Conservation (phyloP, 1,140 invertebrate genomes). For the Lepidotrigona ventralis region DNA sequence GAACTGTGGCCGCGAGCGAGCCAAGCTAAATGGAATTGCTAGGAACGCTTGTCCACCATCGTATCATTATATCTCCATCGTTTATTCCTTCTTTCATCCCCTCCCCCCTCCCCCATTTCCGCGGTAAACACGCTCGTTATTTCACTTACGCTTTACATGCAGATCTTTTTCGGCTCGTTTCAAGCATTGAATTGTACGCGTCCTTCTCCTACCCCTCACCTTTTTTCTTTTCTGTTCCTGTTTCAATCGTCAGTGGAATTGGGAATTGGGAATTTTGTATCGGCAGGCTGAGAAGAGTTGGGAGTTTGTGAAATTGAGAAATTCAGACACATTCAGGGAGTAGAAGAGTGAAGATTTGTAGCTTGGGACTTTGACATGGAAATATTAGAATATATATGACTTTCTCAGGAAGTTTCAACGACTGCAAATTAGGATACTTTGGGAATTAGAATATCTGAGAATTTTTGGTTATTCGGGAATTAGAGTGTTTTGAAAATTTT, state of each 20-base stretch:
- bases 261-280: background rate
- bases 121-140: background rate
- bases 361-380: too few relatives aligned
- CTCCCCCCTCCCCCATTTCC: too few relatives aligned
- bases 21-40: conserved; percentile 39
- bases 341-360: background rate
- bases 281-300: background rate
- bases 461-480: too few relatives aligned
- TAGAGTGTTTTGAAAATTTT: background rate
- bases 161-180: background rate
- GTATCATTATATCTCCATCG: conserved; percentile 35
- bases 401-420: too few relatives aligned
- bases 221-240: background rate
- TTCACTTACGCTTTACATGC: conserved; percentile 17
- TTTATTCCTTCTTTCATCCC: conserved; percentile 5
- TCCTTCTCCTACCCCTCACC: background rate
- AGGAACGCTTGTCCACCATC: conserved; percentile 32
- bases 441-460: too few relatives aligned
- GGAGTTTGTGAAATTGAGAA: background rate
- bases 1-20: conserved; percentile 1
- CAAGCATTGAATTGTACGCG: background rate
- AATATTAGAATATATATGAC: background rate
- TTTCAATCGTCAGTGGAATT: background rate
- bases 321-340: too few relatives aligned
- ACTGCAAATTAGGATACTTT: too few relatives aligned